Evolutionary conservation across 2,888 invertebrate genomes (phyloP).

Genomic region (Drosophila anomalata): DNA sequence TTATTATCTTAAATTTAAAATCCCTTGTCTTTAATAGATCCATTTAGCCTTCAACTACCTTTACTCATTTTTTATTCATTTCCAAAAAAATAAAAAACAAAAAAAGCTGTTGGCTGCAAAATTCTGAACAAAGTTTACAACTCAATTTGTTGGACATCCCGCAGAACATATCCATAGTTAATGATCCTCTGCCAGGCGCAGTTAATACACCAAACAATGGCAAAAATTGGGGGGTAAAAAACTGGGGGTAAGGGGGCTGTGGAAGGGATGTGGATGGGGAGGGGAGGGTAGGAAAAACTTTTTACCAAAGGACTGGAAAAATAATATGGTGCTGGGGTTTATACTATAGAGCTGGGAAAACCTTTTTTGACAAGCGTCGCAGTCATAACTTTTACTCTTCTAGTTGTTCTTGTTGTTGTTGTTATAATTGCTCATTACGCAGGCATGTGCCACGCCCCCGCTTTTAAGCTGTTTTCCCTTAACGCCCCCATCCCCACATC

Average conservation of each 20-base stretch:
- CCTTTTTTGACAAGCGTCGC: constrained; percentile 69
- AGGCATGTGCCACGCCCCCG: constrained; percentile 57
- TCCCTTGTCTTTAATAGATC: too few species aligned
- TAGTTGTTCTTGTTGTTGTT: constrained; percentile 19
- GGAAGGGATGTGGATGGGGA: neutral
- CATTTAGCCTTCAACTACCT: neutral
- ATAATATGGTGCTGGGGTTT: constrained; percentile 6
- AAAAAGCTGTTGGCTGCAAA: neutral
- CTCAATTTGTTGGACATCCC: constrained; percentile 41
- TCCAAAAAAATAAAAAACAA: neutral
- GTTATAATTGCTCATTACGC: constrained; percentile 52
- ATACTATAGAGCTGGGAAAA: constrained; percentile 40
- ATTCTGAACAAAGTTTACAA: constrained; percentile 29
- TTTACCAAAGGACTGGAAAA: constrained; percentile 19
- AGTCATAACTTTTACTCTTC: constrained; percentile 70
- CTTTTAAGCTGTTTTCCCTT: neutral
- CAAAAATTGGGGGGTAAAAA: constrained; percentile 19
- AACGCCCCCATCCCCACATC: neutral
- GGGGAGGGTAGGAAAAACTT: neutral
- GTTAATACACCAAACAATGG: constrained; percentile 37
- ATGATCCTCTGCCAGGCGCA: constrained; percentile 37
- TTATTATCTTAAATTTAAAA: too few species aligned
- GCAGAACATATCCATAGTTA: constrained; percentile 47
- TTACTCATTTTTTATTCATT: neutral
- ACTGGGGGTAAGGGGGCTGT: neutral